These are phyloP conservation scores for Drosophila subsilvestris DNA, from an alignment of 2,888 invertebrate genomes.

Conservation along the genomic window DNA sequence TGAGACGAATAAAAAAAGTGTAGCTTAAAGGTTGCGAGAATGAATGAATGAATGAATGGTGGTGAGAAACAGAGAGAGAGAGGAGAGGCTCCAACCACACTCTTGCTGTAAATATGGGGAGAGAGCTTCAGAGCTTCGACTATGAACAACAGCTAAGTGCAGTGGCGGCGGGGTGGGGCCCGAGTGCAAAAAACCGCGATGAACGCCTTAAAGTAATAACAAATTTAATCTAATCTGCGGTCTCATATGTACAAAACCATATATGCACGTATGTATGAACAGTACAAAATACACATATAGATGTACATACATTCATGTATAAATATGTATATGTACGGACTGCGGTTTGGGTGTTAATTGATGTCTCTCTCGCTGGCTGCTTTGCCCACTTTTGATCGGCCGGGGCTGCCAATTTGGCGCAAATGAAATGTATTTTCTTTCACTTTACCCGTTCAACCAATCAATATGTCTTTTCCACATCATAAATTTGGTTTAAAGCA, in stretches of 20 bases:
- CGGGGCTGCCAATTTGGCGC: slow-evolving; percentile 56
- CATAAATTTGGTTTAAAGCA: slow-evolving; percentile 3
- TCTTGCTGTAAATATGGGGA: slow-evolving; percentile 9
- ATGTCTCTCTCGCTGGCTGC: slow-evolving; percentile 45
- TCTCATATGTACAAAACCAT: slow-evolving; percentile 52
- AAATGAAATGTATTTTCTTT: slow-evolving; percentile 36
- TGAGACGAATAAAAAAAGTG: slow-evolving; percentile 63
- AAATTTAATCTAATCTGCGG: slow-evolving; percentile 75
- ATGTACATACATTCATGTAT: slow-evolving; percentile 17
- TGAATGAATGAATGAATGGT: slow-evolving; percentile 41
- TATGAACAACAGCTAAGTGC: slow-evolving; percentile 21
- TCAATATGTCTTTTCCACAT: slow-evolving; percentile 30
- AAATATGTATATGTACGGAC: slow-evolving; percentile 17
- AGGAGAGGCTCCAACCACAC: slow-evolving; percentile 9
- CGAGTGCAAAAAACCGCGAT: slow-evolving; percentile 25
- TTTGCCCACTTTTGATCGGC: slow-evolving; percentile 47
- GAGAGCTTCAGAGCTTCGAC: slow-evolving; percentile 24
- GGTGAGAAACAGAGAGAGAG: slow-evolving; percentile 45
- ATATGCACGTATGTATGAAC: slow-evolving; percentile 36
- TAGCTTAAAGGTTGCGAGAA: slow-evolving; percentile 59
- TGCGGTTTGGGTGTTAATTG: slow-evolving; percentile 74
- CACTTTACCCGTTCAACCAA: slow-evolving; percentile 11
- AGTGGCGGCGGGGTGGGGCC: slow-evolving; percentile 30
- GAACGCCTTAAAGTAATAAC: slow-evolving; percentile 71
- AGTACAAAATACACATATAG: slow-evolving; percentile 8